Base-by-base conservation (phyloP, 1,140 invertebrate species). In the Drosophila elegans region DNA sequence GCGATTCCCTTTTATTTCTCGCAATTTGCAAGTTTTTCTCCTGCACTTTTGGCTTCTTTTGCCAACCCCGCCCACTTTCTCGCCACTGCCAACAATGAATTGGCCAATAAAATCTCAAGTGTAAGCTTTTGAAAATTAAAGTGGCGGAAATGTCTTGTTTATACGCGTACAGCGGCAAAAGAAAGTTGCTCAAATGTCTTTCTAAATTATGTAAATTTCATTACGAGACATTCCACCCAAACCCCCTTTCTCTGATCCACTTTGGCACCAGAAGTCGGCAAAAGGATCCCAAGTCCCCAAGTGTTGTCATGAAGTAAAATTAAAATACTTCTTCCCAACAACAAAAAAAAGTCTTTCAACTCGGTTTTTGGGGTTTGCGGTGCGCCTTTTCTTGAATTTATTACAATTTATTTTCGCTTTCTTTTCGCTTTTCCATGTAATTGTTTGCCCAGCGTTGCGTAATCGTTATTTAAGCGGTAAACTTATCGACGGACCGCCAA, bases 181-280 rank as follows among this genome's bases (percentile, higher is more conserved):
- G 39, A 86, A 86, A 86, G 71, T 86, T 86, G 67, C 79, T 88
- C 75, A 68, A 82, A 88, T 88, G 84, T 90, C 84, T 84, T 90
- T 89, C 80, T 89, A 89, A 89, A 89, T 89, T 89, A 89, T 89
- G 84, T 89, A 89, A 89, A 89, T 89, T 89, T 89, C 80, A 89
- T 89, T 90, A 80, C 80, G 29, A 72, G 68, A 71, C 64, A 72
- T 71, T 71, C 66, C 67, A 42, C 64, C 66, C 68, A 38, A 44
- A 52, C 39, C 21, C 12, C 25, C 12, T 12, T 9, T 11, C 36
- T 5, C 38, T 44, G 27, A 29, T 41, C 25, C 52, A n/a, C 52
- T 13, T 25, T 13, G 9, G n/a, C 56, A 53, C 60, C 60, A 27
- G 46, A 66, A 63, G 48, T 25, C 39, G 39, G 10, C 44, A 5